Evolutionary conservation across 2,113 vertebrate species (phyloP), one percentile per base, ranked within the genome.

Genomic region (Anguilla rostrata): DNA sequence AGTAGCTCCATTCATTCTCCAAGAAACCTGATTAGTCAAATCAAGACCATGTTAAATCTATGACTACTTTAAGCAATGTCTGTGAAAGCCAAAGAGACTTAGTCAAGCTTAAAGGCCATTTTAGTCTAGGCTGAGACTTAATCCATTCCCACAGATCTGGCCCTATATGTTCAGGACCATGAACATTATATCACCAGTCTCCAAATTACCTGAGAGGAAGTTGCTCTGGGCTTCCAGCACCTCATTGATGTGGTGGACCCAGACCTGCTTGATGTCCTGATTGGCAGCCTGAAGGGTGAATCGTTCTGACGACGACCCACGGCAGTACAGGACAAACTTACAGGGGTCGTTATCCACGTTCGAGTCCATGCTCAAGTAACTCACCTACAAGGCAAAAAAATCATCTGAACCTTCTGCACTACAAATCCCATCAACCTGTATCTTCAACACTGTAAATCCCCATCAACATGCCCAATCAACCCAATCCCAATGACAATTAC

Each of bases 201-300:
- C 60, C 7, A 20, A 3, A 90, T 93, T 22, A 99, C 98, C 98
- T 81, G 97, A 97, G 90, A 99, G 92, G 91, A 99, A 99, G 92
- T 98, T 97, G 89, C 96, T 96, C 88, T 99, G 98, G 84, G 96
- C 97, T 56, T 99, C 98, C 91, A 99, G 94, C 53, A 99, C 96
- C 81, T 97, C 95, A 86, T 93, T 97, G 91, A 99, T 98, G 92
- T 99, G 97, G 86, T 95, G 94, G 75, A 98, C 94, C 98, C 98
- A 99, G 90, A 98, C 94, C 92, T 98, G 98, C 0, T 98, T 97
- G 91, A 97, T 97, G 91, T 99, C 98, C 0, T 97, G 91, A 29
- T 98, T 99, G 90, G 98, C 98, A 0, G 98, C 98, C 91, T 99
- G 98, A 81, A 99, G 94, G 82, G 98, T 96, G 83, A 98, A 95